A percentile compares a stretch with the other conserved stretches of the same genome.
phyloP scores from a whole-genome alignment of 2,113 vertebrate species.

The Pterocles orientalis region DNA sequence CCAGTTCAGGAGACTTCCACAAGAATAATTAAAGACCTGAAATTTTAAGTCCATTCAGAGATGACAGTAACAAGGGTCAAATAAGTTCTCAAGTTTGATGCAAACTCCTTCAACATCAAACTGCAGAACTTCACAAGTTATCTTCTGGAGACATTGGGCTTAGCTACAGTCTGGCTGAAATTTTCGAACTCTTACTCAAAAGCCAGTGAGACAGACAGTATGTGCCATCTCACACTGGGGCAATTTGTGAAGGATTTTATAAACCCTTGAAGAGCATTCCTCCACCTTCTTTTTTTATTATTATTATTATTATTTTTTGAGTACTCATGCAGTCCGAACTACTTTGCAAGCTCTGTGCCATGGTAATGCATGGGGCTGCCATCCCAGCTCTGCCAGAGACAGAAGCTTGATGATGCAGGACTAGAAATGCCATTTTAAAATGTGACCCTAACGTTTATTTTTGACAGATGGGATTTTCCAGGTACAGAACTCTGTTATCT shows the following conservation, averaged over 20 bases:
- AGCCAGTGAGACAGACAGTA: not conserved
- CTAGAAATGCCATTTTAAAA: constrained; percentile 15
- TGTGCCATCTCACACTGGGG: not conserved
- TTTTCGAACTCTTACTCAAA: not conserved
- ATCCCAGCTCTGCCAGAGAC: not conserved
- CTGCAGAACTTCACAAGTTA: not conserved
- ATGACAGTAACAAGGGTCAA: not conserved
- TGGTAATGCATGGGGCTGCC: not conserved
- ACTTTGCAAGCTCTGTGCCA: not conserved
- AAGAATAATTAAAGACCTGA: not conserved
- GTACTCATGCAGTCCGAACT: not conserved
- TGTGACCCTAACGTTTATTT: constrained; percentile 1
- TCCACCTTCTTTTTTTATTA: rapidly evolving
- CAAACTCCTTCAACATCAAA: not conserved
- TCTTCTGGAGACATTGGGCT: not conserved
- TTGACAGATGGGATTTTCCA: constrained; percentile 37
- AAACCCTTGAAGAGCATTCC: not conserved
- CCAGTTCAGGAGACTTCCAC: not conserved
- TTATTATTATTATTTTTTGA: not conserved
- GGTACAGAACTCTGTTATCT: constrained; percentile 25
- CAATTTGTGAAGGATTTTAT: not conserved
- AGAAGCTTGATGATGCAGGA: not conserved
- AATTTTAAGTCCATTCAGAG: not conserved
- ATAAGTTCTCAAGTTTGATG: not conserved
- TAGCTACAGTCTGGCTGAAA: not conserved